Conservation (phyloP, 2,888 invertebrate genomes). For the Eledone cirrhosa region DNA sequence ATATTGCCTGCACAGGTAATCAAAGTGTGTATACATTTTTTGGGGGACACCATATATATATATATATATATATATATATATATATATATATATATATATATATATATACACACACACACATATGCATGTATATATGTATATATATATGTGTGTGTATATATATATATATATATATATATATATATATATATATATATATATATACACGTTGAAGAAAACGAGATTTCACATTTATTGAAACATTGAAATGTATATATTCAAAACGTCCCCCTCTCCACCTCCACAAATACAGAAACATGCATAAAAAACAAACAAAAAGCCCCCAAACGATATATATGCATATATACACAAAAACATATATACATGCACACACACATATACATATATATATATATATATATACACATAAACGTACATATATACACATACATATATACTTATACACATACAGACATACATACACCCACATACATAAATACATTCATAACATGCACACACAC, state of each 20-base stretch:
- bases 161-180: neutral
- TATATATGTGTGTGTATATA: neutral
- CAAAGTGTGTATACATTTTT: too few relatives aligned
- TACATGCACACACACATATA: neutral
- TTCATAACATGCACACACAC: too few relatives aligned
- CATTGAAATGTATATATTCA: too few relatives aligned
- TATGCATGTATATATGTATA: neutral
- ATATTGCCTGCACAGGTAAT: too few relatives aligned
- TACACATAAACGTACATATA: neutral
- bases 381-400: neutral
- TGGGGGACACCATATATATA: too few relatives aligned
- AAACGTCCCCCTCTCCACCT: neutral
- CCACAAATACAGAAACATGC: neutral
- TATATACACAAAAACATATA: neutral
- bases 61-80: neutral
- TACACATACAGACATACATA: neutral
- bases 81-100: constrained; percentile 10
- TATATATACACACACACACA: neutral
- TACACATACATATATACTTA: neutral
- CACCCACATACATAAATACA: neutral
- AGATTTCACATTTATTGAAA: too few relatives aligned
- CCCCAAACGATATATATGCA: neutral
- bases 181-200: neutral
- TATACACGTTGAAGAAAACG: too few relatives aligned
- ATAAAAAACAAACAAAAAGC: neutral